A percentile compares a stretch with the other conserved stretches of the same genome.
Evolutionary conservation across 2,888 invertebrate genomes (phyloP).

Genomic region (Zaprionus bogoriensis): DNA sequence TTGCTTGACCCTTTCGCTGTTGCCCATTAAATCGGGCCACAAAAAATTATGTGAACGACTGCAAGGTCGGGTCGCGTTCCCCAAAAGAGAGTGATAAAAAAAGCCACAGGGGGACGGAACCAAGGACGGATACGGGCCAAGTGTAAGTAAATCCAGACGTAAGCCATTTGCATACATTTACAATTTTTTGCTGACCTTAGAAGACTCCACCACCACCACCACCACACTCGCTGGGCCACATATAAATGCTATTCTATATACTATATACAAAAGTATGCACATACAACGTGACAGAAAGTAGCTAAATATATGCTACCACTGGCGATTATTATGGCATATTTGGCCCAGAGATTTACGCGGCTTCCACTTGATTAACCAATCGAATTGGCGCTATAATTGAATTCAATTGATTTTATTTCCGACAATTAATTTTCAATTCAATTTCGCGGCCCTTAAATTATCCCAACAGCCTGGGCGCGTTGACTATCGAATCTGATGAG

Average conservation of each 20-base stretch:
- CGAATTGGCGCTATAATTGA: conserved; percentile 40
- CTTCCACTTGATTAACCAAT: background rate
- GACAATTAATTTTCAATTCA: conserved; percentile 60
- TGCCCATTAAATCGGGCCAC: conserved; percentile 52
- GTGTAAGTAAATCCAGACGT: conserved; percentile 69
- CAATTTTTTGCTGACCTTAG: conserved; percentile 44
- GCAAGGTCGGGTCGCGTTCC: conserved; percentile 27
- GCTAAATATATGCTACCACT: too few species aligned
- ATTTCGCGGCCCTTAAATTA: conserved; percentile 38
- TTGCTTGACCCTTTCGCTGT: conserved; percentile 50
- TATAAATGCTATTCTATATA: conserved; percentile 18
- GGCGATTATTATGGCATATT: too few species aligned
- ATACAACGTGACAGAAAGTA: too few species aligned
- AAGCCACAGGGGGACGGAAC: conserved; percentile 2
- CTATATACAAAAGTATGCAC: too few species aligned
- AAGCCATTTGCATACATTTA: conserved; percentile 74
- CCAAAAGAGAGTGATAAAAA: conserved; percentile 58
- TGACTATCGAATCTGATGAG: conserved; percentile 41
- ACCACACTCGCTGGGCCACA: too few species aligned
- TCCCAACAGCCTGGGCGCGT: conserved; percentile 6
- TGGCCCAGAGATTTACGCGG: too few species aligned
- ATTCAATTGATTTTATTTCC: conserved; percentile 66
- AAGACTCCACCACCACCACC: conserved; percentile 11
- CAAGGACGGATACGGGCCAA: conserved; percentile 38
- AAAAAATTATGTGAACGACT: conserved; percentile 34